Evolutionary conservation across 2,797 vertebrate species (phyloP).

Genomic region (Helarctos malayanus): DNA sequence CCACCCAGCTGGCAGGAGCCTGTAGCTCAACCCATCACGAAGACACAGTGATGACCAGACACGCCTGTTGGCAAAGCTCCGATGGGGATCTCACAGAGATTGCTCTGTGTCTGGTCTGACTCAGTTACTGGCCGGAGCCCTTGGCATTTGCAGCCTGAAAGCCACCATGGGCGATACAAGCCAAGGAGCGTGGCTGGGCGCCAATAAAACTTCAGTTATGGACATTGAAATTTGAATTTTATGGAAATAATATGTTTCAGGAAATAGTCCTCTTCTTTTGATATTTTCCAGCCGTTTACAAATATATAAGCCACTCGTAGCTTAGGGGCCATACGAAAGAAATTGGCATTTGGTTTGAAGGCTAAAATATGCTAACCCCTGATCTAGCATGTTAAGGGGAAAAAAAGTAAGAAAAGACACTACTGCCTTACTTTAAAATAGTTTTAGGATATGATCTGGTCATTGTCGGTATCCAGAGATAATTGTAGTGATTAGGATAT

Average conservation of each 20-base stretch:
- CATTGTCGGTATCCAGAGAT: not conserved
- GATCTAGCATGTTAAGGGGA: not conserved
- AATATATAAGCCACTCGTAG: not conserved
- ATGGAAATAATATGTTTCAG: not conserved
- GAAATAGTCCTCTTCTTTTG: not conserved
- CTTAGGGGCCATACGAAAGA: not conserved
- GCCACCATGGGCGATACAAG: no score
- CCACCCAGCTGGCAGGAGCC: not conserved
- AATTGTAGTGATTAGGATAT: not conserved
- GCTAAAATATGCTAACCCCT: not conserved
- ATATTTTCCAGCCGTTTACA: not conserved
- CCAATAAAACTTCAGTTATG: not conserved
- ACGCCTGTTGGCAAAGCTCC: not conserved
- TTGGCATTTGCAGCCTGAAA: not conserved
- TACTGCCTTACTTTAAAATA: not conserved
- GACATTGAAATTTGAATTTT: not conserved
- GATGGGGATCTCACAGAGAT: no score
- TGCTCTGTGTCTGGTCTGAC: not conserved
- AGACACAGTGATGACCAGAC: not conserved
- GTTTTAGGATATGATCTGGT: not conserved
- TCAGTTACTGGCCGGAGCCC: accelerated
- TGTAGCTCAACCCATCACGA: not conserved
- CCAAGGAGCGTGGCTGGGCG: accelerated
- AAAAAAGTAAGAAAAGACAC: not conserved
- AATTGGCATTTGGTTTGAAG: not conserved